phyloP scores from a whole-genome alignment of 2,113 vertebrate genomes.

The Mungos mungo region DNA sequence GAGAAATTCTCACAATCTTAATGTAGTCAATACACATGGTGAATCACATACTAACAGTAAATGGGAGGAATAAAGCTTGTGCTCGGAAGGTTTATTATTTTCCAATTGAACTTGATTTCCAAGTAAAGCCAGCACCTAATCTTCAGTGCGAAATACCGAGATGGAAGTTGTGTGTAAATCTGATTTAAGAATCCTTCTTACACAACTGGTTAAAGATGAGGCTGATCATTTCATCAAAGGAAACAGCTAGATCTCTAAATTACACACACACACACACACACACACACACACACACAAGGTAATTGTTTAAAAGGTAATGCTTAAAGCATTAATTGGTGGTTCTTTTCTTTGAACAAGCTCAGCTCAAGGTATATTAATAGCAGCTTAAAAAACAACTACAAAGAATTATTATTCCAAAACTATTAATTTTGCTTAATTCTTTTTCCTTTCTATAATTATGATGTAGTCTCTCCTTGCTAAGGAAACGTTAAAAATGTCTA shows the following conservation, averaged over 20 bases:
- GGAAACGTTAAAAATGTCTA: neutral
- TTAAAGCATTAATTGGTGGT: neutral
- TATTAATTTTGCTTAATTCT: constrained; percentile 16
- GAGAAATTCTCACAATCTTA: constrained; percentile 23
- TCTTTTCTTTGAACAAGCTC: constrained; percentile 9
- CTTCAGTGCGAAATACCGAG: constrained; percentile 58
- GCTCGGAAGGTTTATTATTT: constrained; percentile 62
- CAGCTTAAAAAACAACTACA: neutral
- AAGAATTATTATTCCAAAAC: neutral
- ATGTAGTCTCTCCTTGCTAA: neutral
- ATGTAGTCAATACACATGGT: neutral
- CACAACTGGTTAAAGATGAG: constrained; percentile 47
- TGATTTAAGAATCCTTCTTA: constrained; percentile 53
- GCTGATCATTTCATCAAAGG: constrained; percentile 29
- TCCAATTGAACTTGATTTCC: constrained; percentile 63
- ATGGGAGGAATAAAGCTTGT: neutral
- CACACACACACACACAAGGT: neutral
- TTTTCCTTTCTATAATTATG: neutral
- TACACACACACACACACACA: neutral
- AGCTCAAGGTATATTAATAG: neutral
- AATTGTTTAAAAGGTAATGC: neutral
- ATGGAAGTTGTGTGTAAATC: constrained; percentile 43
- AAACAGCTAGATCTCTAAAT: constrained; percentile 38
- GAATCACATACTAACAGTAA: neutral
- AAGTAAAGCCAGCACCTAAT: constrained; percentile 24